phyloP scores from a whole-genome alignment of 2,888 invertebrate species.

The Ectemnius cavifrons region DNA sequence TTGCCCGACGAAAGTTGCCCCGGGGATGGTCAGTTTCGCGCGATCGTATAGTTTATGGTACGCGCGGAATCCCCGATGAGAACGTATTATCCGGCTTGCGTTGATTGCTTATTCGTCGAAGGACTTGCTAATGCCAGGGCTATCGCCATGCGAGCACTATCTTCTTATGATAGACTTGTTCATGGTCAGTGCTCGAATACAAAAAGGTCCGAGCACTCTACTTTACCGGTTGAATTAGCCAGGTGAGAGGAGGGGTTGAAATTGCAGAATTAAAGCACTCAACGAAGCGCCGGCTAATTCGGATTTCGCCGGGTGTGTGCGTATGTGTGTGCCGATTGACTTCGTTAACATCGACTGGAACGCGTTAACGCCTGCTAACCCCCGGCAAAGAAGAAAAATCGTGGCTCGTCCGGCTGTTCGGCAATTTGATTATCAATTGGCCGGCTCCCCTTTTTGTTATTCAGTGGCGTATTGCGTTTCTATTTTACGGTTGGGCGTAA shows the following conservation, averaged over 20 bases:
- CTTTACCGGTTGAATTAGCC: background rate
- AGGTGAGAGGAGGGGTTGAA: slow-evolving; percentile 10
- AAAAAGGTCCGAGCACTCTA: background rate
- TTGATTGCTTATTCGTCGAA: slow-evolving; percentile 53
- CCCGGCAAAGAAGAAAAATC: background rate
- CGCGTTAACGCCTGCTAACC: slow-evolving; percentile 13
- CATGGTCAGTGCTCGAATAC: background rate
- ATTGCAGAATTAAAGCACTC: slow-evolving; percentile 7
- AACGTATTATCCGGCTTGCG: slow-evolving; percentile 46
- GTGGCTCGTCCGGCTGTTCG: background rate
- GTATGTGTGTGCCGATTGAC: slow-evolving; percentile 14
- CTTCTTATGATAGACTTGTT: no score
- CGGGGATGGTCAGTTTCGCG: slow-evolving; percentile 12
- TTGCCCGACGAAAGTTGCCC: background rate
- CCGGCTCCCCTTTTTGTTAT: background rate
- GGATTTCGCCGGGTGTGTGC: background rate
- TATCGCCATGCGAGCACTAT: slow-evolving; percentile 34
- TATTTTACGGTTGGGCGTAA: slow-evolving; percentile 18
- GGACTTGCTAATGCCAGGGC: slow-evolving; percentile 38
- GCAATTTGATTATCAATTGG: slow-evolving; percentile 15
- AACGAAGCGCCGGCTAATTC: slow-evolving; percentile 30
- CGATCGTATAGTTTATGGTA: slow-evolving; percentile 16
- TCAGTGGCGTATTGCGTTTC: background rate
- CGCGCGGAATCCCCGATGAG: slow-evolving; percentile 35
- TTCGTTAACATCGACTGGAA: slow-evolving; percentile 15